Evolutionary conservation across 2,113 vertebrate species (phyloP).

Genomic region (Egretta garzetta): DNA sequence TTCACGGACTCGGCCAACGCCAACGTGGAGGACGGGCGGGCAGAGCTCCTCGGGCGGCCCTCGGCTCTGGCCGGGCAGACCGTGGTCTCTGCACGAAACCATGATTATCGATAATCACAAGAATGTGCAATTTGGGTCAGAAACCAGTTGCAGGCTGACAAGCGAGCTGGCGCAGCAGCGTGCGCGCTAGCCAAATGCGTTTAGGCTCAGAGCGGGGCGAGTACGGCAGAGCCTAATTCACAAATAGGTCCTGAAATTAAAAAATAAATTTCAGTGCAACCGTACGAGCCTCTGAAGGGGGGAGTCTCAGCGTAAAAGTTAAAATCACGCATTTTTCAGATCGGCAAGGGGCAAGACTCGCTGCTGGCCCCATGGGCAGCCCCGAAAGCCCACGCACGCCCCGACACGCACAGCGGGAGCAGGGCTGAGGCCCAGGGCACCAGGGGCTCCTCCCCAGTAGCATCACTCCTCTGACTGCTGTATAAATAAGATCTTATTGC

Average conservation of each 20-base stretch:
- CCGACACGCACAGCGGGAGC: accelerated
- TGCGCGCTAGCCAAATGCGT: accelerated
- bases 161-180: not conserved
- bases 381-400: accelerated
- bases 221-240: not conserved
- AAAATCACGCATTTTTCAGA: not conserved
- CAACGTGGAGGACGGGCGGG: accelerated
- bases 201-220: not conserved
- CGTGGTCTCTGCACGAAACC: not conserved
- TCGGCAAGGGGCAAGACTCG: accelerated
- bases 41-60: accelerated
- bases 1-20: not conserved
- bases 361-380: not conserved
- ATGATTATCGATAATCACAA: not conserved
- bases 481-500: not conserved
- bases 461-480: not conserved
- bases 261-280: not conserved
- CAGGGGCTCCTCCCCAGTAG: accelerated
- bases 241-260: not conserved
- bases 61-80: not conserved
- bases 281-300: not conserved
- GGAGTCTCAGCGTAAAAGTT: not conserved
- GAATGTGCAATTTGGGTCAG: not conserved
- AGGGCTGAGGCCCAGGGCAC: not conserved
- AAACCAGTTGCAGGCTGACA: not conserved